These are phyloP conservation scores for Umimayanthus kanabou DNA, from an alignment of 92 coral and sea anemone species.

Conservation along the genomic window DNA sequence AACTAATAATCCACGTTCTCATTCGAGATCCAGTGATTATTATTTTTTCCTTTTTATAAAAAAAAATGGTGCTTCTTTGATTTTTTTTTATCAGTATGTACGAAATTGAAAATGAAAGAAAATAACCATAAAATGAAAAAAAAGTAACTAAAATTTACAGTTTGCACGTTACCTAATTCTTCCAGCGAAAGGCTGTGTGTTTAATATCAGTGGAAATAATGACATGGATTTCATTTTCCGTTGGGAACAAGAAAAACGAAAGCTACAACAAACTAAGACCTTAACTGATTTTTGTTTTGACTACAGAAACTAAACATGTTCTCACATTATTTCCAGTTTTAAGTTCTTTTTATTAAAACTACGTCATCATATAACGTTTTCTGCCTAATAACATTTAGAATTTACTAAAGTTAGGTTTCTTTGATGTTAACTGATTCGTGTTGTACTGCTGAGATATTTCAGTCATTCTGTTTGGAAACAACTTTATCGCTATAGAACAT, in stretches of 20 bases:
- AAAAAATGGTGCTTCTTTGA: background rate
- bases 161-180: background rate
- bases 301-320: background rate
- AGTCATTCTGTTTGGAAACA: background rate
- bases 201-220: background rate
- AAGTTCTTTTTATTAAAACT: no score
- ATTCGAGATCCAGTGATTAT: background rate
- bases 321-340: no score
- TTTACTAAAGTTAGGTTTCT: background rate
- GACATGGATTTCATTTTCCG: background rate
- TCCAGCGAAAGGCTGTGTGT: background rate
- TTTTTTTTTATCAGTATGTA: background rate
- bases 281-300: background rate
- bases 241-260: background rate
- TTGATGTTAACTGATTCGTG: background rate
- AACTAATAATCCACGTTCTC: background rate
- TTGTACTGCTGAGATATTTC: background rate
- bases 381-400: background rate
- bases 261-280: background rate
- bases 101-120: no score
- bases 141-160: no score
- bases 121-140: background rate
- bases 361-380: no score
- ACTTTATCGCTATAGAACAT: background rate
- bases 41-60: background rate